Evolutionary conservation across 2,888 invertebrate species (phyloP), one percentile per base, ranked within the genome.

Genomic region (Drosophila anomelani): DNA sequence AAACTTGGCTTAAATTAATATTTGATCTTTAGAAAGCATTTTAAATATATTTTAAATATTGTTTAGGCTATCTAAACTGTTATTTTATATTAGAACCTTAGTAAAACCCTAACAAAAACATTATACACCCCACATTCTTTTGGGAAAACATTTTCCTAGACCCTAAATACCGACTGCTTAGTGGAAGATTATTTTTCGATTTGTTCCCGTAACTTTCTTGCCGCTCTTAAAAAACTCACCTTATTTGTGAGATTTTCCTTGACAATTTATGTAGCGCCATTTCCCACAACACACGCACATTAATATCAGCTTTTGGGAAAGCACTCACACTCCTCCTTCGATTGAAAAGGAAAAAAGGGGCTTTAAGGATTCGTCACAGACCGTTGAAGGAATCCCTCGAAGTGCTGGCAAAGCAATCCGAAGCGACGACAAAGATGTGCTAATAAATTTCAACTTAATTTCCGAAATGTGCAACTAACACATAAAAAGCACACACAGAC

Each of bases 391-490:
- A 58, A 55, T 61, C 41, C 67, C 74, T 72, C 64, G 54, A 80
- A 82, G 82, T 85, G 88, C 73, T 66, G 88, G 81, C 76, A 84
- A 88, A 78, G 66, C 89, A 89, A 84, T 89, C 75, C 85, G 79
- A 80, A 85, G 81, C 89, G 87, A 87, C 89, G 84, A 89, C 84
- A 89, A 84, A 84, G 84, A 84, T 85, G 84, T 85, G 84, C 84
- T 85, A 85, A 85, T 85, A 85, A 85, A 85, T 85, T 89, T 89
- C 89, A 89, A 89, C 84, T 85, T 85, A 85, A 85, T 85, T 85
- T 85, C 84, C 84, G 89, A 85, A 85, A 85, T 85, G 85, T 89
- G 88, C 88, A 85, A 88, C 85, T 88, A 89, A 88, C 88, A 88
- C 85, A 85, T 87, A 88, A 85, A 89, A 88, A 77, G 77, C 77